Evolutionary conservation across 2,797 vertebrate species (phyloP), one percentile per base, ranked within the genome.

Genomic region (Cirrhinus mrigala): DNA sequence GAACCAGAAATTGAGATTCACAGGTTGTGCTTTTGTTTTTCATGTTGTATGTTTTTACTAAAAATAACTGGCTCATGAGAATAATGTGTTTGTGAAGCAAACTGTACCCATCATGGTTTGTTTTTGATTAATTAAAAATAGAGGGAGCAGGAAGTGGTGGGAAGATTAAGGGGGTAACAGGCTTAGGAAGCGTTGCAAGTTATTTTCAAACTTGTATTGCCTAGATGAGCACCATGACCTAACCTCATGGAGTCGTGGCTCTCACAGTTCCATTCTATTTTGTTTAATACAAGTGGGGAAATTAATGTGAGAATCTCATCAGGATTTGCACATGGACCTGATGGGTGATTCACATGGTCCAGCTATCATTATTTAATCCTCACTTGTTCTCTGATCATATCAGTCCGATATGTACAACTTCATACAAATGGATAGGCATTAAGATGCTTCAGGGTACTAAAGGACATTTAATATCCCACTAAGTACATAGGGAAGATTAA

Each of bases 401-500:
- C 76, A 90, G 86, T 58, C 77, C 60, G 16, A 33, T 64, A 29
- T n/a, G 24, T 50, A 37, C 75, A 80, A 92, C 92, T 95, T 94
- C 94, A 94, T 44, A 93, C 91, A 92, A 90, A 90, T 80, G 24
- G 87, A 90, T 90, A 86, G 89, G 85, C 86, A 78, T 71, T 58
- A 88, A 87, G 90, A 90, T 88, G 91, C 91, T 91, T 87, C 88
- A 87, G 92, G 93, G 92, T 83, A 88, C 86, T 56, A 20, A 22
- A 83, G 77, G 90, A 91, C 90, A 86, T 95, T 95, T 94, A 93
- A 94, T 94, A 94, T 93, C 92, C 90, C 69, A 81, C 90, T 88
- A 92, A 93, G 92, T 91, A 93, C 91, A 94, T 94, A 94, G 91
- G 92, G 86, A 85, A 48, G 85, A 87, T 76, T 90, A 91, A 88